Conservation (phyloP, 1,140 invertebrate genomes). For the Penaeus japonicus region DNA sequence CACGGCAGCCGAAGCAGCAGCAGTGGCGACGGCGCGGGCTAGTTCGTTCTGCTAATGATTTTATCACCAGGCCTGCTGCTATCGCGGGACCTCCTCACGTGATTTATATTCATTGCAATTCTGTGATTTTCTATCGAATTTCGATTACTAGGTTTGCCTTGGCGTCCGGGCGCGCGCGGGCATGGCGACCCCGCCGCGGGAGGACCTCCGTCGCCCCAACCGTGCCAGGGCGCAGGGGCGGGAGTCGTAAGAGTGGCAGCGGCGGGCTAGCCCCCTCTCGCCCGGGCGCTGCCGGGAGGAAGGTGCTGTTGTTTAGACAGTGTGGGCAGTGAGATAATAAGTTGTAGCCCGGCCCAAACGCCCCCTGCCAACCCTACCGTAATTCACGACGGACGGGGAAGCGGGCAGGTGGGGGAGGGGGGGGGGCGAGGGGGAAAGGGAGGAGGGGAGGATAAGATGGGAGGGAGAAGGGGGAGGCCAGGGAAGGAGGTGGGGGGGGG, state of each 20-base stretch:
- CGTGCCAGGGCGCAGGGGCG: neutral
- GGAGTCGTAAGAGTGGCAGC: neutral
- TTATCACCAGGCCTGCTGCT: slow-evolving; percentile 21
- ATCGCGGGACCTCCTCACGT: slow-evolving; percentile 7
- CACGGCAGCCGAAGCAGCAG: neutral
- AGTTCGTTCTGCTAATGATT: slow-evolving; percentile 25
- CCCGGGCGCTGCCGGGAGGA: neutral
- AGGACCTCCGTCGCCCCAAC: neutral
- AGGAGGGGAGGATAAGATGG: neutral
- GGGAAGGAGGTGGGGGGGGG: neutral
- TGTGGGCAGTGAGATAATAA: slow-evolving; percentile 20
- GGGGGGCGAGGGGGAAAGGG: neutral
- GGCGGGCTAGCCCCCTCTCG: neutral
- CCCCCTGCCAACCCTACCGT: slow-evolving; percentile 33
- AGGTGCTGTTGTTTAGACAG: slow-evolving; percentile 28
- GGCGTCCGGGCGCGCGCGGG: neutral
- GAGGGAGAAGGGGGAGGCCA: neutral
- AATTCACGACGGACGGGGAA: slow-evolving; percentile 28
- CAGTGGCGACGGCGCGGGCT: neutral
- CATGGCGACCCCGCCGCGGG: too few species aligned
- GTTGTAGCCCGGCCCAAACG: slow-evolving; percentile 21
- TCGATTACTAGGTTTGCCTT: slow-evolving; percentile 27
- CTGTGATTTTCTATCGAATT: slow-evolving; percentile 48
- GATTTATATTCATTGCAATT: slow-evolving; percentile 44
- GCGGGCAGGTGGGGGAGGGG: neutral